Evolutionary conservation across 2,113 vertebrate species (phyloP).

Genomic region (Rana temporaria): DNA sequence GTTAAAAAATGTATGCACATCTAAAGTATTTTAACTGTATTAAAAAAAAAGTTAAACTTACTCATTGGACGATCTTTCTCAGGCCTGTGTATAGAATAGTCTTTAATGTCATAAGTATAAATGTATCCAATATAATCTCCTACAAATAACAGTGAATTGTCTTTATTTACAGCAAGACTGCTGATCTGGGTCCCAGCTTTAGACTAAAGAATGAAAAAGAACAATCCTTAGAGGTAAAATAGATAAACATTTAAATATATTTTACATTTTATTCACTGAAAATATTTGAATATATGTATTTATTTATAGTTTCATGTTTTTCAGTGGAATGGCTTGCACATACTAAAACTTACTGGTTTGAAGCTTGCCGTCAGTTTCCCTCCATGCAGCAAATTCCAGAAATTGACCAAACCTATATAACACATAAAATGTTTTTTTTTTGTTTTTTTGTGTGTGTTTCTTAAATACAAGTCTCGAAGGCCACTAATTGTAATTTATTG

Average conservation of each 20-base stretch:
- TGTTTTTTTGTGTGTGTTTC: background rate
- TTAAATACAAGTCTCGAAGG: background rate
- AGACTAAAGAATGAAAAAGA: slow-evolving; percentile 60
- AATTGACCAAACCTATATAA: slow-evolving; percentile 66
- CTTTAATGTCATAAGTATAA: slow-evolving; percentile 63
- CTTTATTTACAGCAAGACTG: slow-evolving; percentile 64
- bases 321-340: background rate
- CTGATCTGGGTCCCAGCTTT: slow-evolving; percentile 66
- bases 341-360: slow-evolving; percentile 68
- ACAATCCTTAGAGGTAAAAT: background rate
- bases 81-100: slow-evolving; percentile 59
- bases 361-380: slow-evolving; percentile 69
- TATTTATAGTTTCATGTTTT: background rate
- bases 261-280: no score
- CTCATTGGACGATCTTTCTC: slow-evolving; percentile 62
- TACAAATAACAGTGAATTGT: slow-evolving; percentile 58
- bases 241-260: no score
- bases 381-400: slow-evolving; percentile 72
- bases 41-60: background rate
- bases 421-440: background rate
- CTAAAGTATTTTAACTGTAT: background rate
- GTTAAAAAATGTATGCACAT: background rate
- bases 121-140: slow-evolving; percentile 68
- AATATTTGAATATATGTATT: background rate
- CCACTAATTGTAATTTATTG: background rate